Percentiles rank a stretch among this genome's conserved stretches.
phyloP scores from a whole-genome alignment of 2,113 vertebrate genomes.

The Urocolius indicus region DNA sequence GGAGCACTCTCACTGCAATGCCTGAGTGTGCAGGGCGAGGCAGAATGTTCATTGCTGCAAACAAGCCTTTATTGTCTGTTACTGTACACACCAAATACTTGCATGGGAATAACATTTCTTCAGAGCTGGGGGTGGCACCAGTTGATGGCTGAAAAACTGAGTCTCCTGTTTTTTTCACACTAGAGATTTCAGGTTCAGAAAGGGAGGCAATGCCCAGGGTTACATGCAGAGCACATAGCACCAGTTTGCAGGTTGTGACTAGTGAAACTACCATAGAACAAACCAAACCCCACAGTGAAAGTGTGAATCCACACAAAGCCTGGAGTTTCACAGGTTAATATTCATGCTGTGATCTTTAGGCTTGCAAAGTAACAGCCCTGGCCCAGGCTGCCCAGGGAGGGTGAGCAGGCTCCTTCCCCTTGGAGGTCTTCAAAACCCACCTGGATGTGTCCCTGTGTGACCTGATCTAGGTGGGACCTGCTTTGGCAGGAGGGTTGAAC shows the following conservation, averaged over 20 bases:
- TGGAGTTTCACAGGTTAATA: not conserved
- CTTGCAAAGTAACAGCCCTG: not conserved
- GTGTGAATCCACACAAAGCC: not conserved
- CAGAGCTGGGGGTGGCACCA: not conserved
- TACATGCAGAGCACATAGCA: not conserved
- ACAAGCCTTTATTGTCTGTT: conserved; percentile 53
- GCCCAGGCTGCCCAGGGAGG: too few species aligned
- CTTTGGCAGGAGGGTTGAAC: too few species aligned
- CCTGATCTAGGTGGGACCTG: too few species aligned
- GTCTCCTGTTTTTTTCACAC: not conserved
- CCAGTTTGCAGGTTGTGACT: not conserved
- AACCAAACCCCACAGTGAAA: not conserved
- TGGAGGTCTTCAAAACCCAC: too few species aligned
- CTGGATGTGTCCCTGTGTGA: too few species aligned
- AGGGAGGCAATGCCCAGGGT: not conserved
- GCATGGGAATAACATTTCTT: conserved; percentile 28
- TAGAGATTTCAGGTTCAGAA: not conserved
- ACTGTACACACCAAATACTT: not conserved
- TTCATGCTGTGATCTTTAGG: not conserved
- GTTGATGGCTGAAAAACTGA: not conserved
- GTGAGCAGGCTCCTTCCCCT: too few species aligned
- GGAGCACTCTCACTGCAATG: not conserved
- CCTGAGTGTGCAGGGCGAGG: not conserved
- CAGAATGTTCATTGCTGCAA: not conserved
- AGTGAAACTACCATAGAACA: not conserved